These are phyloP conservation scores for Aegotheles bennettii DNA, from an alignment of 2,113 vertebrate species.

Conservation along the genomic window DNA sequence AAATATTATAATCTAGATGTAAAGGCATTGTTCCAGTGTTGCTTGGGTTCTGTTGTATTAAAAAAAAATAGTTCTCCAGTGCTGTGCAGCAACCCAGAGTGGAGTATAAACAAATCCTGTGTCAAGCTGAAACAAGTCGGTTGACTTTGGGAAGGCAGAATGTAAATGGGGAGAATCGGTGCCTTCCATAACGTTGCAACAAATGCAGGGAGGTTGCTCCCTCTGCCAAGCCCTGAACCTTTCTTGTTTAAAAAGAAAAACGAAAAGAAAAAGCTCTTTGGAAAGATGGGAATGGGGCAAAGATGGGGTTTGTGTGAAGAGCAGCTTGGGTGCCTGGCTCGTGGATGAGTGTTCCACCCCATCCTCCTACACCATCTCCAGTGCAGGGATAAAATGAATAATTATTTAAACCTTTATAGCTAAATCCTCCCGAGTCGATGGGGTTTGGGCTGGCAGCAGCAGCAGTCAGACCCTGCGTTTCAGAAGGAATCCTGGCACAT, in stretches of 20 bases:
- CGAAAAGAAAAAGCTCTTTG: background rate
- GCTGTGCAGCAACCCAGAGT: background rate
- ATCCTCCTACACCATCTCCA: background rate
- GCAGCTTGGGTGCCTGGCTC: background rate
- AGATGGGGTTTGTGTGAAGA: background rate
- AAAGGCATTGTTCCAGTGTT: slow-evolving; percentile 16
- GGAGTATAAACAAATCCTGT: slow-evolving; percentile 22
- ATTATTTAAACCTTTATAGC: background rate
- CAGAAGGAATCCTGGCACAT: background rate
- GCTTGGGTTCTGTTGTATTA: slow-evolving; percentile 1
- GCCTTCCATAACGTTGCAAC: background rate
- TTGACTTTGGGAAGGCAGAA: slow-evolving; percentile 30
- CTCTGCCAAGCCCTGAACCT: background rate
- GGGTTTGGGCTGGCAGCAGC: background rate
- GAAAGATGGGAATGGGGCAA: background rate
- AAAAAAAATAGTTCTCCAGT: background rate
- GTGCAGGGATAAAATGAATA: background rate
- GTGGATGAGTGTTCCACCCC: background rate
- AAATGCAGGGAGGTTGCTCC: background rate
- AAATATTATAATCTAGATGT: slow-evolving; percentile 52
- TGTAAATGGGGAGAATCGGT: slow-evolving; percentile 32
- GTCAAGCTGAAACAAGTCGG: slow-evolving; percentile 55
- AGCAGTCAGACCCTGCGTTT: background rate
- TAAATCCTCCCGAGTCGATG: background rate
- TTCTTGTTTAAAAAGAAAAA: background rate